These are phyloP conservation scores for Micropterix aruncella DNA, from an alignment of 2,888 invertebrate genomes.

Conservation along the genomic window DNA sequence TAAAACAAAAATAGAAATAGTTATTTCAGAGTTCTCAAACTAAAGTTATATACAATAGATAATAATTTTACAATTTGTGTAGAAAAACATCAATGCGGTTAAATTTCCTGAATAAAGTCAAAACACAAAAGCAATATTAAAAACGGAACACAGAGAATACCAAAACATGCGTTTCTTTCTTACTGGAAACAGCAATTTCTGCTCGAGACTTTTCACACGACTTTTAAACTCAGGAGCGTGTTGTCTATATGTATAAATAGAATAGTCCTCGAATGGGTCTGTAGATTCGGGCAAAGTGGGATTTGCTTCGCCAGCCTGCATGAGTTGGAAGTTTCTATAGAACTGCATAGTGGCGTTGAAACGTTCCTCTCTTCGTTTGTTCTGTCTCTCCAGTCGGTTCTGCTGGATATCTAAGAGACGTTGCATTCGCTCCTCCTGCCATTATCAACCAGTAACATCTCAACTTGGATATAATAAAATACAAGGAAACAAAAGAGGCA, in stretches of 20 bases:
- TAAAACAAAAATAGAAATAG: no score
- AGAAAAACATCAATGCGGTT: no score
- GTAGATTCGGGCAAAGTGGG: slow-evolving; percentile 33
- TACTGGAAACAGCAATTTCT: slow-evolving; percentile 21
- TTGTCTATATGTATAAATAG: slow-evolving; percentile 73
- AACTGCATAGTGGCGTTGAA: slow-evolving; percentile 71
- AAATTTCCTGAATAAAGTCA: no score
- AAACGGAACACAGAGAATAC: no score
- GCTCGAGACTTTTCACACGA: slow-evolving; percentile 62
- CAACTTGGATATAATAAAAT: background rate
- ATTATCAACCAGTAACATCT: slow-evolving; percentile 12
- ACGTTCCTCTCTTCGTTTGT: slow-evolving; percentile 50
- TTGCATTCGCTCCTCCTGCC: slow-evolving; percentile 58
- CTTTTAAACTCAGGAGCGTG: slow-evolving; percentile 75
- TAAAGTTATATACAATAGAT: no score
- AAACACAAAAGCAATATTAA: no score
- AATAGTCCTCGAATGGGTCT: slow-evolving; percentile 59
- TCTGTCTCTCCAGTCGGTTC: slow-evolving; percentile 49
- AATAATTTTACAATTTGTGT: no score
- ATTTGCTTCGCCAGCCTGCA: slow-evolving; percentile 60
- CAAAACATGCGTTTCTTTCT: no score
- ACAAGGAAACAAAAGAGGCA: no score
- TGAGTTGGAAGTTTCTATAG: slow-evolving; percentile 67
- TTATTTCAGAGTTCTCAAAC: no score
- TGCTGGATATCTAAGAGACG: slow-evolving; percentile 60